phyloP scores from a whole-genome alignment of 2,888 invertebrate genomes.

The Limnephilus lunatus region DNA sequence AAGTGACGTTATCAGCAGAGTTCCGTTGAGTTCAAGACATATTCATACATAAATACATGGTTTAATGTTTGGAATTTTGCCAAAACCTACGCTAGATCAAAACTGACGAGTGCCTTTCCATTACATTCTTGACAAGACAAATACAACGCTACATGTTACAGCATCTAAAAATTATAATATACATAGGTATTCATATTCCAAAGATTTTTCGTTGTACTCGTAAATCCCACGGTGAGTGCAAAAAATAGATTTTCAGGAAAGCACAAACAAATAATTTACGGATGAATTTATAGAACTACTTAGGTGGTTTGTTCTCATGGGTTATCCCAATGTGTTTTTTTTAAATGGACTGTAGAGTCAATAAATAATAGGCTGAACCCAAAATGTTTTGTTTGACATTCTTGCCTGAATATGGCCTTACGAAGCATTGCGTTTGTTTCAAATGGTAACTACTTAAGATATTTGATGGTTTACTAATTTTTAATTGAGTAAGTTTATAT shows the following conservation, averaged over 20 bases:
- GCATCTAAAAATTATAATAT: conserved; percentile 48
- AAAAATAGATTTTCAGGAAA: neutral
- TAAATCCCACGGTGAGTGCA: neutral
- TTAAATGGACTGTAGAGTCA: too few relatives aligned
- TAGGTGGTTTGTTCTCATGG: too few relatives aligned
- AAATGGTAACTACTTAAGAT: too few relatives aligned
- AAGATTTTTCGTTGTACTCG: neutral
- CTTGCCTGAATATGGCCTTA: too few relatives aligned
- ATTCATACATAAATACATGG: neutral
- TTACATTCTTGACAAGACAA: conserved; percentile 36
- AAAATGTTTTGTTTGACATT: too few relatives aligned
- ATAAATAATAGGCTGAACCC: too few relatives aligned
- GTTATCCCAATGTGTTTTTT: neutral
- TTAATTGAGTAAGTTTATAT: too few relatives aligned
- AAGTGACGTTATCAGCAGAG: neutral
- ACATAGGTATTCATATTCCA: conserved; percentile 32
- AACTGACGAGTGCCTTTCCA: conserved; percentile 42
- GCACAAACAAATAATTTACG: neutral
- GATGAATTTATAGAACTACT: neutral
- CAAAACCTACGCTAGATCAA: conserved; percentile 26
- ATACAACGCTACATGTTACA: conserved; percentile 6
- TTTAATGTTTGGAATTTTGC: conserved; percentile 37
- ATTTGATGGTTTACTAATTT: too few relatives aligned
- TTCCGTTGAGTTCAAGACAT: neutral
- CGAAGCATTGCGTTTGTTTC: too few relatives aligned